phyloP scores from a whole-genome alignment of 2,888 invertebrate species.

The Cancer borealis region DNA sequence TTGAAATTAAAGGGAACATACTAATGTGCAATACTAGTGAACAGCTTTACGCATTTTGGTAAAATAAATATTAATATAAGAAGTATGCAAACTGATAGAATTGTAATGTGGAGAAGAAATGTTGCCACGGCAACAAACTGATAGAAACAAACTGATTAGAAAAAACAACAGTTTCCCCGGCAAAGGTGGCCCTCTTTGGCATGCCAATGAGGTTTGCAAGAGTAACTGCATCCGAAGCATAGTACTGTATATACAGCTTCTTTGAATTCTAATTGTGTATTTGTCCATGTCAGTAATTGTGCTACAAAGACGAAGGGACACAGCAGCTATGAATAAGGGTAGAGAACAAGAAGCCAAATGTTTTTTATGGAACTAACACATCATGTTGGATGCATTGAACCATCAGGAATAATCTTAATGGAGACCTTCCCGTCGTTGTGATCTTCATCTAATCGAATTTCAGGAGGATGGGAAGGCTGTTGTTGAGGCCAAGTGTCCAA shows the following conservation, averaged over 20 bases:
- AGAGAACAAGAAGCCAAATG: neutral
- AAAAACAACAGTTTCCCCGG: neutral
- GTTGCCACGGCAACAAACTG: no score
- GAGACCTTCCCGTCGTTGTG: no score
- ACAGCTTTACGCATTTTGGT: neutral
- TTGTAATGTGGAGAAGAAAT: no score
- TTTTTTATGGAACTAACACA: neutral
- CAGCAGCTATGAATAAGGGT: neutral
- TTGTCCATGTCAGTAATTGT: neutral
- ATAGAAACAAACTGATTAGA: no score
- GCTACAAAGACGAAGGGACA: neutral
- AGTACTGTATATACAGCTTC: neutral
- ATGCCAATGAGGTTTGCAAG: no score
- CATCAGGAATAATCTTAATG: no score
- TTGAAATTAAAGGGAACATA: neutral
- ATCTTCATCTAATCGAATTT: no score
- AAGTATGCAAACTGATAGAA: neutral
- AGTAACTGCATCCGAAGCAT: slow-evolving; percentile 37
- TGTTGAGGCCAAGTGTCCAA: no score
- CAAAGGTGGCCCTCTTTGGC: no score
- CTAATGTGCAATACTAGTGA: neutral
- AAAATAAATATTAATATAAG: neutral
- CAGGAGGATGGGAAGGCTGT: no score
- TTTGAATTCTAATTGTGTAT: neutral
- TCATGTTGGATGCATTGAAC: no score